These are phyloP conservation scores for Molothrus aeneus DNA, from an alignment of 2,797 vertebrate species.

Conservation along the genomic window DNA sequence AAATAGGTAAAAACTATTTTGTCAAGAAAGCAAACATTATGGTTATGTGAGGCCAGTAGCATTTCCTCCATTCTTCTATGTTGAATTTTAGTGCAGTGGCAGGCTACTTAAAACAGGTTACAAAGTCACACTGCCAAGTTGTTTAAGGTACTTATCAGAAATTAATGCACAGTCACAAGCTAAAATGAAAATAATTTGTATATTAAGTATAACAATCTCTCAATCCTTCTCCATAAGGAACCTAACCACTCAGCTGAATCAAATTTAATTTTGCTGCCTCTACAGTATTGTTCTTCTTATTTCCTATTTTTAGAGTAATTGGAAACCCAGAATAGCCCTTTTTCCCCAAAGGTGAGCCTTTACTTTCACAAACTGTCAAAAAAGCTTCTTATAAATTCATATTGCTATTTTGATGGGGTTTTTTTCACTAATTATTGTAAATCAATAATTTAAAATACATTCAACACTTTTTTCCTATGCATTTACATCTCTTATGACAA, in stretches of 20 bases:
- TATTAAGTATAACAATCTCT: neutral
- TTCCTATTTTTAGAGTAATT: neutral
- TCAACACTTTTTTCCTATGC: neutral
- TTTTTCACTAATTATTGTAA: neutral
- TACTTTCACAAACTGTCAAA: neutral
- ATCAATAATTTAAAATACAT: neutral
- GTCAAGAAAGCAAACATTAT: neutral
- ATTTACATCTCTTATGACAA: neutral
- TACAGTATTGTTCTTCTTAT: neutral
- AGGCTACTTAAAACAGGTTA: neutral
- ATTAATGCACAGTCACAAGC: neutral
- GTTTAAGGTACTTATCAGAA: neutral
- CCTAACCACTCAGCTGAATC: neutral
- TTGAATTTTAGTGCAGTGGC: neutral
- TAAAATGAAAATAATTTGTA: neutral
- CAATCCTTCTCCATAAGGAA: neutral
- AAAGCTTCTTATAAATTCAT: neutral
- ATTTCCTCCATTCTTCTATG: neutral
- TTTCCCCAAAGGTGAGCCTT: neutral
- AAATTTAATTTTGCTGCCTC: neutral
- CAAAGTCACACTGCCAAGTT: neutral
- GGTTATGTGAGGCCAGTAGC: neutral
- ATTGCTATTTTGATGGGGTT: neutral
- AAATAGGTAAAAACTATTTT: neutral
- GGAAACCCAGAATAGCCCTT: neutral